phyloP scores from a whole-genome alignment of 2,888 invertebrate species.

The Polietes domitor region DNA sequence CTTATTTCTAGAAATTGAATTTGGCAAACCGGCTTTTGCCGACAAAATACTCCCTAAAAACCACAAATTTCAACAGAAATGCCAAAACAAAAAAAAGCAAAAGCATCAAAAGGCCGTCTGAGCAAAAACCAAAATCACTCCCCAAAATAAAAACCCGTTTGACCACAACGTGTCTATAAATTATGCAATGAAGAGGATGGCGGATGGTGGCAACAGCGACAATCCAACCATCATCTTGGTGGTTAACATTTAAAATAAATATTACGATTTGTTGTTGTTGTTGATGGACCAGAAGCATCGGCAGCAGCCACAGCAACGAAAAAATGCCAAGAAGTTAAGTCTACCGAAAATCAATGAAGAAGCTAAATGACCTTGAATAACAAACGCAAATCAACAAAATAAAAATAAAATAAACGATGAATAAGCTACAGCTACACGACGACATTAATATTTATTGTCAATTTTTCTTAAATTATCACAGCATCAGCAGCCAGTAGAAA shows the following conservation, averaged over 20 bases:
- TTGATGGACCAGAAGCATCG: background rate
- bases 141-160: slow-evolving; percentile 45
- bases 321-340: background rate
- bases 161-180: slow-evolving; percentile 63
- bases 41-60: slow-evolving; percentile 21
- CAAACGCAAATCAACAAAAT: slow-evolving; percentile 13
- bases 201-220: too few species aligned
- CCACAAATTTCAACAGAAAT: slow-evolving; percentile 8
- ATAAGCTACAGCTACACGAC: background rate
- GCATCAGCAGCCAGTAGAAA: slow-evolving; percentile 5
- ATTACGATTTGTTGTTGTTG: slow-evolving; percentile 46
- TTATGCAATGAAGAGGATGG: slow-evolving; percentile 59
- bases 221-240: too few species aligned
- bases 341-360: slow-evolving; percentile 38
- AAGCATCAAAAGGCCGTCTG: background rate
- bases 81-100: slow-evolving; percentile 10
- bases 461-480: background rate
- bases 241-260: slow-evolving; percentile 61
- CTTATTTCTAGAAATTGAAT: background rate
- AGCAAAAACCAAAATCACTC: slow-evolving; percentile 4
- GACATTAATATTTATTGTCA: slow-evolving; percentile 4
- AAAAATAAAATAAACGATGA: background rate
- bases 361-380: slow-evolving; percentile 59
- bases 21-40: background rate
- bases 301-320: background rate